A percentile compares a stretch with the other conserved stretches of the same genome.
Conservation (phyloP, 2,113 vertebrate species). For the Oryzias curvinotus region DNA sequence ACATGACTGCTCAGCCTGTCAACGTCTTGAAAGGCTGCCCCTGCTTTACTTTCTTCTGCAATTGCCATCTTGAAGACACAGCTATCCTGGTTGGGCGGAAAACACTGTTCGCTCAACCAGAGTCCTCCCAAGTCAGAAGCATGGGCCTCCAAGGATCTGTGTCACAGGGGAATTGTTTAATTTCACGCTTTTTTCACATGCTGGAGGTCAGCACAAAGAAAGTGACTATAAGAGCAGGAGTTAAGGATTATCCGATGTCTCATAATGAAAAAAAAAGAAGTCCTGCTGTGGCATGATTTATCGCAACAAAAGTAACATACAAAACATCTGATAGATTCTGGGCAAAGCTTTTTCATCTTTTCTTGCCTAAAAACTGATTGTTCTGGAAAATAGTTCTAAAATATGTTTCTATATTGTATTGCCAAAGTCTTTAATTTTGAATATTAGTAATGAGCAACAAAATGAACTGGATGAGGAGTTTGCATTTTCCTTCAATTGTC, state of each 20-base stretch:
- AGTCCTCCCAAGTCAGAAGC: constrained; percentile 48
- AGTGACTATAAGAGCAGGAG: constrained; percentile 19
- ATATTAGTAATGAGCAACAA: no score
- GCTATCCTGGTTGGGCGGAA: constrained; percentile 22
- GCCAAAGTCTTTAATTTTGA: no score
- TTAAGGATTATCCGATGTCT: constrained; percentile 6
- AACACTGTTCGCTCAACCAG: constrained; percentile 30
- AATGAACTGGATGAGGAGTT: neutral
- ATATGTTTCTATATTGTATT: no score
- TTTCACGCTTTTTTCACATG: constrained; percentile 61
- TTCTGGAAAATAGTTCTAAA: neutral
- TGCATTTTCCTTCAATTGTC: constrained; percentile 6
- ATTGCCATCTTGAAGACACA: constrained; percentile 42
- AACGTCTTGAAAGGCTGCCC: constrained; percentile 40
- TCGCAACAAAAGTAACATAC: neutral
- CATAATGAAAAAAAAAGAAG: neutral
- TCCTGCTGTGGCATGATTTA: neutral
- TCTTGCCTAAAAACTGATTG: neutral
- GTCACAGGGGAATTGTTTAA: constrained; percentile 51
- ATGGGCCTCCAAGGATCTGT: constrained; percentile 32
- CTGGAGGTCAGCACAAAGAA: constrained; percentile 51
- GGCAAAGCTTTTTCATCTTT: no score
- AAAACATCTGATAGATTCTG: neutral
- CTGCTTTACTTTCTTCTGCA: constrained; percentile 34
- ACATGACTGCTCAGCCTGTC: constrained; percentile 60